Conservation (phyloP, 2,797 vertebrate genomes). For the Pseudopleuronectes americanus region DNA sequence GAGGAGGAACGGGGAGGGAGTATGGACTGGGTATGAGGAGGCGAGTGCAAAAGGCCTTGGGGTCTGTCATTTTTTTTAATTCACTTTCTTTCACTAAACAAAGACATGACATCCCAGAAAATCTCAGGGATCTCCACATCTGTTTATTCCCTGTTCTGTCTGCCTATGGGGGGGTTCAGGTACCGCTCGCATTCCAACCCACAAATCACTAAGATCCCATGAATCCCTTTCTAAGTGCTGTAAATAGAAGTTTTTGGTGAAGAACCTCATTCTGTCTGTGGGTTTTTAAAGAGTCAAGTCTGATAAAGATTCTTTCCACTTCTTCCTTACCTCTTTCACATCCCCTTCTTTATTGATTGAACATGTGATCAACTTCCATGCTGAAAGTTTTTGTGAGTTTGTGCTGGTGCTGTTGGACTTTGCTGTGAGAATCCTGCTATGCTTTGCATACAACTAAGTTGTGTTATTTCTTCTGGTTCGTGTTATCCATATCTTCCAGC, state of each 20-base stretch:
- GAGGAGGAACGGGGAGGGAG: constrained; percentile 5
- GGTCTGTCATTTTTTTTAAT: constrained; percentile 47
- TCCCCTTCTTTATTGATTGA: too few species aligned
- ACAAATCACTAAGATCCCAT: constrained; percentile 25
- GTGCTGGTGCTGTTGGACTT: too few species aligned
- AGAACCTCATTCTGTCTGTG: too few species aligned
- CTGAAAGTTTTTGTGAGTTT: background rate
- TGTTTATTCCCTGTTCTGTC: constrained; percentile 39
- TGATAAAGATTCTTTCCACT: too few species aligned
- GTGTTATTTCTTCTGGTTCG: background rate
- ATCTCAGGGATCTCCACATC: constrained; percentile 38
- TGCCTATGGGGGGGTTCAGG: constrained; percentile 43
- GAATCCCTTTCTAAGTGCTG: constrained; percentile 41
- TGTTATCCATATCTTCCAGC: background rate
- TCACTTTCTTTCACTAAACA: constrained; percentile 37
- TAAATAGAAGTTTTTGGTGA: too few species aligned
- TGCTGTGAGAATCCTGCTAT: too few species aligned
- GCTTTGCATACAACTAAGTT: too few species aligned
- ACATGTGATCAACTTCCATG: too few species aligned
- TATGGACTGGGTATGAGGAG: constrained; percentile 26
- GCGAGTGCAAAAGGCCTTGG: constrained; percentile 25
- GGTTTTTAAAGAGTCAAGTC: too few species aligned
- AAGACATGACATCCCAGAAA: constrained; percentile 30
- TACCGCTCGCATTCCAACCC: constrained; percentile 36
- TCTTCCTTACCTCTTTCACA: too few species aligned